Base-by-base conservation (phyloP, 2,797 vertebrate genomes). In the Pangasius mekongensis region DNA sequence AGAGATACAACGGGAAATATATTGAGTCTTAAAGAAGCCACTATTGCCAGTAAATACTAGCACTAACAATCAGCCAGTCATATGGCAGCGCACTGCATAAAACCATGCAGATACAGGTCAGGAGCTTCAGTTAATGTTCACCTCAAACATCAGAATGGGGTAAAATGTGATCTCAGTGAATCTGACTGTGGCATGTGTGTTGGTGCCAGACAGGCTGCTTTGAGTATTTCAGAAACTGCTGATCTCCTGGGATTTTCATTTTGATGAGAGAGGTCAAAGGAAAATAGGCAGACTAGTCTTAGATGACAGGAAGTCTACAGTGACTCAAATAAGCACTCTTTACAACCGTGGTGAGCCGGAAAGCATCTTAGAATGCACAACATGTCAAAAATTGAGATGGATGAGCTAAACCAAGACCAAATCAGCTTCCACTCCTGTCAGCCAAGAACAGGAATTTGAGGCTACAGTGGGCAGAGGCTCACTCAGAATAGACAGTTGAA, bases 301-400 rank as follows among this genome's bases (percentile, higher is more conserved):
- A 66, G 24, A 16, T 66, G 60, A 83, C 81, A 83, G 60, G 58
- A 66, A 66, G 43, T 49, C 60, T 66, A 66, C 81, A n/a, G 81
- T 83, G 60, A 83, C 81, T 66, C 39, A 49, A 83, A 39, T 16
- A 62, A 18, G 20, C 20, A 22, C 30, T 36, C 10, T 81, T 39
- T 24, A 27, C 20, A 39, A 36, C 54, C 11, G 0, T 7, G 22
- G 3, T 64, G 60, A 64, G 39, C 24, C 49, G 22, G 4, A 22
- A 30, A 83, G 24, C 80, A n/a, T 83, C 39, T 82, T 64, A n/a
- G 58, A 60, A 39, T 6, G 36, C 56, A 39, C 20, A 54, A 20
- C 8, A 47, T 62, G 58, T 82, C 58, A 82, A 82, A 62, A 24
- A 13, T 36, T 24, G 54, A 60, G 33, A 33, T 3, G 24, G 33